These are phyloP conservation scores for Nemoura dubitans DNA, from an alignment of 2,888 invertebrate species.

Conservation along the genomic window DNA sequence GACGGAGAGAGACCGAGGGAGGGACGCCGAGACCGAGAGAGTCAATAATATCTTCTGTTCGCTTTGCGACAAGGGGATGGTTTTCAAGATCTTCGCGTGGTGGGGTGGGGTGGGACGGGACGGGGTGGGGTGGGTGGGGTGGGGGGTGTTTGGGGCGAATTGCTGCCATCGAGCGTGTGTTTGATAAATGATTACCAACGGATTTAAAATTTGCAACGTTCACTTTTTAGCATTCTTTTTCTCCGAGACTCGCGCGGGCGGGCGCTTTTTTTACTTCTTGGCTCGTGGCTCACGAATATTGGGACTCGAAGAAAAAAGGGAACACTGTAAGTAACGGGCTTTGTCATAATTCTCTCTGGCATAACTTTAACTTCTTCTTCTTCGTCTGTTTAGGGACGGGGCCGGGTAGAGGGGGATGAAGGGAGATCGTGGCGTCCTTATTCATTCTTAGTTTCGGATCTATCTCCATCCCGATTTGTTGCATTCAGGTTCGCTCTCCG, in stretches of 20 bases:
- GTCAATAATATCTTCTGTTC: not conserved
- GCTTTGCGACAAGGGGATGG: not conserved
- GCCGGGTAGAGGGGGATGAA: not conserved
- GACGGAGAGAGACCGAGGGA: not conserved
- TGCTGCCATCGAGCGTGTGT: conserved; percentile 20
- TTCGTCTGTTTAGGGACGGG: not conserved
- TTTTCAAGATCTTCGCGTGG: not conserved
- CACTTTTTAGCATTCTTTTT: conserved; percentile 17
- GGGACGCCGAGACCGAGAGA: not conserved
- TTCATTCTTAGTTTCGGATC: conserved; percentile 19
- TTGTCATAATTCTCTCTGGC: conserved; percentile 32
- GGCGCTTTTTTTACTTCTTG: not conserved
- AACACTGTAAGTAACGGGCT: conserved; percentile 23
- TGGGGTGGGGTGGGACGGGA: not conserved
- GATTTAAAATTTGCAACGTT: conserved; percentile 38
- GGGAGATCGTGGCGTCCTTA: not conserved
- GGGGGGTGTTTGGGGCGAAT: not conserved
- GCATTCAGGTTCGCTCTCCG: not conserved
- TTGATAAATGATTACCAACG: conserved; percentile 38
- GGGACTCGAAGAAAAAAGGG: not conserved
- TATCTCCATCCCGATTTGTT: conserved; percentile 39
- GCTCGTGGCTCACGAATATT: not conserved
- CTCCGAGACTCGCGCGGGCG: not conserved
- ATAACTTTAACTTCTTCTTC: conserved; percentile 36
- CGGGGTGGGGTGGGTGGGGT: too few relatives aligned